Base-by-base conservation (phyloP, 2,113 vertebrate species). In the Nestor notabilis region DNA sequence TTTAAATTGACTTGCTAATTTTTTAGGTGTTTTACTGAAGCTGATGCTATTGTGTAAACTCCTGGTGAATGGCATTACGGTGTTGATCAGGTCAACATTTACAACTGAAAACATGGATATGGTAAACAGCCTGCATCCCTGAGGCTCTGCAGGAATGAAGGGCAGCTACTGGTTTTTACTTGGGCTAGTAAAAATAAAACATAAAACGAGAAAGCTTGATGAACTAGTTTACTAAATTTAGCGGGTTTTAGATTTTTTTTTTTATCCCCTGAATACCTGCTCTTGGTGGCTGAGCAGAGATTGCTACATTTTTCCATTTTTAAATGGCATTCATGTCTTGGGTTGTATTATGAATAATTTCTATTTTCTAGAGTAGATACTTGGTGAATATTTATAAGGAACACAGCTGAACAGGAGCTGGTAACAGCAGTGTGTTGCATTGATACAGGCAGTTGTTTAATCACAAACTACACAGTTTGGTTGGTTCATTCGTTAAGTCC, bases 1-100 rank as follows among this genome's bases (percentile, higher is more conserved):
- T 91, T 90, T 83, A 89, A 96, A 97, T 97, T 97, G 93, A 97
- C 89, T 97, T 98, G 97, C 97, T 98, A 98, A 98, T 97, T 97
- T 97, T 78, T 87, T 65, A 69, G 63, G 64, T 92, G 78, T 97
- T 96, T 90, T 89, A 87, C 84, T 89, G 76, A 76, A 91, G 87
- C 63, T 79, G 69, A 72, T 72, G 79, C 87, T 94, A 43, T 90
- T 97, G 89, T 97, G 86, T 88, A 77, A 93, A 89, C 66, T 95
- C 78, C 52, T 70, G 63, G 70, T 96, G 93, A 97, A 97, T 49
- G 82, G 80, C 76, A 92, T 97, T 97, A 93, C 39, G 78, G 88
- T 94, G 85, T 87, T 95, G 91, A 79, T 95, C 83, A 65, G 89
- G 90, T 96, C 94, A 87, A 72, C 58, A 97, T 98, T 98, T 98